phyloP scores from a whole-genome alignment of 2,797 vertebrate species.

The Thunnus albacares region DNA sequence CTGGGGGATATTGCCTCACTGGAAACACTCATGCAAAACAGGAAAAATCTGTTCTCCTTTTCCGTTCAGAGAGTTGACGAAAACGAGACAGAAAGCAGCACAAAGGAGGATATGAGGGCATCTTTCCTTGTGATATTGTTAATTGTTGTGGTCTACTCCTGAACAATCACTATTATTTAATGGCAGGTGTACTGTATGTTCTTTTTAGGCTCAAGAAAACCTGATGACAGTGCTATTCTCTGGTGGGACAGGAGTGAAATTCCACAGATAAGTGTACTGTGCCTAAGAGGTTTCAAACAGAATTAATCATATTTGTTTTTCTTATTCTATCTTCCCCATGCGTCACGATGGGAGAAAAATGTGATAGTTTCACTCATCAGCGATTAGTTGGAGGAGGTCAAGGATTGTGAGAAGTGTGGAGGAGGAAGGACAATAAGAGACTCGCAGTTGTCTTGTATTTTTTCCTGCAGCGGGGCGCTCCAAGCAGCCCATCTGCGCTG shows the following conservation, averaged over 20 bases:
- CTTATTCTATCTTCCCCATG: conserved; percentile 25
- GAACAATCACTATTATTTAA: conserved; percentile 56
- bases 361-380: conserved; percentile 42
- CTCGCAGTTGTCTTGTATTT: conserved; percentile 72
- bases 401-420: conserved; percentile 72
- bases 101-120: conserved; percentile 62
- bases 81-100: conserved; percentile 84
- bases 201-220: conserved; percentile 19
- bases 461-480: conserved; percentile 73
- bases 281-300: conserved; percentile 4
- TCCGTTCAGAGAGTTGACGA: conserved; percentile 81
- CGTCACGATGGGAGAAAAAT: conserved; percentile 38
- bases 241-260: neutral
- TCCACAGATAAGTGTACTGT: neutral
- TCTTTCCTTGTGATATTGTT: conserved; percentile 61
- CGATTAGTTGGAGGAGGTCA: conserved; percentile 65
- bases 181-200: conserved; percentile 60
- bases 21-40: conserved; percentile 86
- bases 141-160: conserved; percentile 47
- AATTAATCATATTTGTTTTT: conserved; percentile 47
- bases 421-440: conserved; percentile 79
- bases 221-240: neutral
- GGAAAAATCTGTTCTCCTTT: conserved; percentile 90
- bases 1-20: conserved; percentile 51
- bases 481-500: conserved; percentile 77